Base-by-base conservation (phyloP, 1,140 invertebrate genomes). In the Armadillidium nasatum region DNA sequence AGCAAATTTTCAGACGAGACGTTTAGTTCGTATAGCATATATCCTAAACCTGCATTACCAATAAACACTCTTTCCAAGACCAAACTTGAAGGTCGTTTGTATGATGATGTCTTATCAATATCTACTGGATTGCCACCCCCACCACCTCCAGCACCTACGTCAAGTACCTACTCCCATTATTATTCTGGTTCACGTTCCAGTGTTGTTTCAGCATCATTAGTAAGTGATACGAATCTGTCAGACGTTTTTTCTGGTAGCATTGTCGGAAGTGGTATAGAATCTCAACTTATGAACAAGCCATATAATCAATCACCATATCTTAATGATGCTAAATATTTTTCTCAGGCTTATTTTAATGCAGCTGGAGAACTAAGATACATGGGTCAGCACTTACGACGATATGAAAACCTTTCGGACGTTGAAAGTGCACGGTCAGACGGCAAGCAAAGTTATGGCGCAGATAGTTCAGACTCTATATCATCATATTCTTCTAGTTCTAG, bases 391-490 rank as follows among this genome's bases (percentile, higher is more conserved):
- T 23, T 74, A n/a, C 75, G 76, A n/a, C 76, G 77, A 22, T 78
- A 71, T 50, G 78, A 79, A 43, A 74, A 79, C 33, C 44, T 79
- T 4, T 22, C 74, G 15, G 80, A 81, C 2, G 69, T 78, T 15
- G 80, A 81, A 21, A 33, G 74, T 7, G 77, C 71, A 73, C 67
- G 76, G 21, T 22, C 73, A 11, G 80, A 81, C 33, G 74, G 75
- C 21, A 69, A 77, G 23, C 77, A 81, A 44, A 75, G 76, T 50
- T 81, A 68, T 76, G 80, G 77, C n/a, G 80, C 80, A 19, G 80
- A 81, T 69, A 81, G 80, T 66, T 81, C 80, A 10, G 80, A 81
- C 54, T 81, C 80, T 22, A 81, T 81, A 21, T 81, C 80, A 11
- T 81, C 80, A 7, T 81, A 75, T 50, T 81, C 80, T 22, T 81